A percentile compares a stretch with the other conserved stretches of the same genome.
These are phyloP conservation scores for Coptodon bakossiorum DNA, from an alignment of 2,113 vertebrate species.

Conservation along the genomic window DNA sequence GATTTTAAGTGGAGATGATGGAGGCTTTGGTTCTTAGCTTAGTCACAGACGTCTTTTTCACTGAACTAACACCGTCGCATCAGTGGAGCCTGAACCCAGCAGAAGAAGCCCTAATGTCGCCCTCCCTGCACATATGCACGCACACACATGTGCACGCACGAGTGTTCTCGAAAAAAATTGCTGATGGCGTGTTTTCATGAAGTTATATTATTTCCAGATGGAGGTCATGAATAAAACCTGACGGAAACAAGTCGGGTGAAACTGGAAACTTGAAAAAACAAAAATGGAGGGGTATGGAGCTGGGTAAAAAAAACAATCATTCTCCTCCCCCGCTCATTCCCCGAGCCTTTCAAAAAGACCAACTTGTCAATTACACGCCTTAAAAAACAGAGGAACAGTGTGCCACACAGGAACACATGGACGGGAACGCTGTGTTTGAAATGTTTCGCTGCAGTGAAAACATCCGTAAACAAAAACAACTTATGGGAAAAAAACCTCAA, in stretches of 20 bases:
- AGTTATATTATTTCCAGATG: constrained; percentile 79
- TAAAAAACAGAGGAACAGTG: constrained; percentile 54
- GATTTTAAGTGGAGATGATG: constrained; percentile 25
- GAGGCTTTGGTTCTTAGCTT: constrained; percentile 26
- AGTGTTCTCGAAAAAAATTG: constrained; percentile 50
- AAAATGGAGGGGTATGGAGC: constrained; percentile 40
- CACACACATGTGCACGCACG: not conserved
- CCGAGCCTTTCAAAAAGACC: constrained; percentile 12
- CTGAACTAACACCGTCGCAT: not conserved
- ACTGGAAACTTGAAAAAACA: constrained; percentile 78
- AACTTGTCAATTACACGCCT: constrained; percentile 59
- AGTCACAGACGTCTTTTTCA: not conserved
- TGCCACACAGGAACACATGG: constrained; percentile 33
- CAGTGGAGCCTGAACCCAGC: not conserved
- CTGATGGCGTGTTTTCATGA: constrained; percentile 70
- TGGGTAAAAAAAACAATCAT: constrained; percentile 50
- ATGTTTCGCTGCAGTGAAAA: constrained; percentile 5
- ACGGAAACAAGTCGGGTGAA: constrained; percentile 73
- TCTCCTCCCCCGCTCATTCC: constrained; percentile 32
- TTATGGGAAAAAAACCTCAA: not conserved
- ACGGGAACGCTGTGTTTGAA: not conserved
- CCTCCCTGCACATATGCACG: not conserved
- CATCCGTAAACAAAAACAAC: constrained; percentile 6
- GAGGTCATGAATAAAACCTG: constrained; percentile 72
- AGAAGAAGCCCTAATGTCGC: constrained; percentile 22